Conservation (phyloP, 2,888 invertebrate species). For the Chymomyza caudatula region DNA sequence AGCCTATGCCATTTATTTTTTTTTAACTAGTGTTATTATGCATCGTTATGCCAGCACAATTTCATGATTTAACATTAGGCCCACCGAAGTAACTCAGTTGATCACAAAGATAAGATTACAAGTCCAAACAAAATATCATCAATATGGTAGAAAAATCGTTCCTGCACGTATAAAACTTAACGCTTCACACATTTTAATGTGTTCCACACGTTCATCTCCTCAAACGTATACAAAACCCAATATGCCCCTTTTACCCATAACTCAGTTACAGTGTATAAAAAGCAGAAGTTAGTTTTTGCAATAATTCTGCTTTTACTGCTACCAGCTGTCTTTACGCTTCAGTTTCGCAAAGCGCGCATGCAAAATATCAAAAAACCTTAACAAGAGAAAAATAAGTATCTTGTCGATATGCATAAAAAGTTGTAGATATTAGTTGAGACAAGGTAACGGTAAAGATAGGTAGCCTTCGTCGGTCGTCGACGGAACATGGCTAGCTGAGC, state of each 20-base stretch:
- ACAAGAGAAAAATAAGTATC: not conserved
- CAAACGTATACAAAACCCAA: conserved; percentile 31
- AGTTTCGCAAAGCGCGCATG: conserved; percentile 18
- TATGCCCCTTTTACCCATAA: not conserved
- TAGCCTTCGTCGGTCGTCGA: not conserved
- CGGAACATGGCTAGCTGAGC: conserved; percentile 1
- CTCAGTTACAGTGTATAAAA: not conserved
- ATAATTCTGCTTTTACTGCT: conserved; percentile 42
- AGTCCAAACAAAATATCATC: too few relatives aligned
- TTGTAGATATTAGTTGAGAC: conserved; percentile 63
- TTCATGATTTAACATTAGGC: too few relatives aligned
- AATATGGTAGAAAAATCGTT: too few relatives aligned
- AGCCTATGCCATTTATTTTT: too few relatives aligned
- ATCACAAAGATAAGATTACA: too few relatives aligned
- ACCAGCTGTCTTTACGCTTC: conserved; percentile 24
- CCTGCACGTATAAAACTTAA: too few relatives aligned
- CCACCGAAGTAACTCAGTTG: too few relatives aligned
- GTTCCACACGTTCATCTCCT: too few relatives aligned
- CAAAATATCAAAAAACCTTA: conserved; percentile 51
- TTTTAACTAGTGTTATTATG: too few relatives aligned
- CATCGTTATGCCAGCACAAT: too few relatives aligned
- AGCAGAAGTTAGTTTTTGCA: not conserved
- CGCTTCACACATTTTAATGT: too few relatives aligned
- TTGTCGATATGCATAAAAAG: conserved; percentile 66
- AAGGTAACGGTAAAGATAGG: conserved; percentile 25